These are phyloP conservation scores for Leptestheria dahalacensis DNA, from an alignment of 1,140 invertebrate genomes.

Conservation along the genomic window DNA sequence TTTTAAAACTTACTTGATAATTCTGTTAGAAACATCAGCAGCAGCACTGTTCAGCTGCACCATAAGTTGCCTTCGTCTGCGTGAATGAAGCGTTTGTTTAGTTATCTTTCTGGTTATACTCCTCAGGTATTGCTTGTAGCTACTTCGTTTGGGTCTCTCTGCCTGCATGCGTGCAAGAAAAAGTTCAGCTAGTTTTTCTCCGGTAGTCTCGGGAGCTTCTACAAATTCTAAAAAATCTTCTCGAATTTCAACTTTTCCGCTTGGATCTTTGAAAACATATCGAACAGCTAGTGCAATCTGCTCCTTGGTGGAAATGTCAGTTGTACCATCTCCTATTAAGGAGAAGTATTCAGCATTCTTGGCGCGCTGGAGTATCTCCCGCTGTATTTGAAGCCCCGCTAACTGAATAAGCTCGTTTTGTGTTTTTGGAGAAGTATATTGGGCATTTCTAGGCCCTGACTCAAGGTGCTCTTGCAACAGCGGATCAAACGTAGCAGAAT, in stretches of 20 bases:
- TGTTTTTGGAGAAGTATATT: not conserved
- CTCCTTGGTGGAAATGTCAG: constrained; percentile 6
- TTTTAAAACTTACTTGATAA: too few species aligned
- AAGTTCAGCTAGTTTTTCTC: constrained; percentile 3
- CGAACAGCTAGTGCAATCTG: constrained; percentile 2
- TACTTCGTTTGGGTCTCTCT: too few species aligned
- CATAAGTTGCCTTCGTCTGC: too few species aligned
- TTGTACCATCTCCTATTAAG: constrained; percentile 2
- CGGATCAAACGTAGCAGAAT: not conserved
- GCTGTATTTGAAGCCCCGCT: constrained; percentile 1
- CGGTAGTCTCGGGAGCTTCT: not conserved
- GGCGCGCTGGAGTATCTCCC: not conserved
- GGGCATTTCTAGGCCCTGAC: constrained; percentile 5
- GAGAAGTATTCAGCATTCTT: not conserved
- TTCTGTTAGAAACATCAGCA: too few species aligned
- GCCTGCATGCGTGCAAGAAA: constrained; percentile 1
- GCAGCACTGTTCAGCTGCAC: too few species aligned
- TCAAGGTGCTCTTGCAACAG: not conserved
- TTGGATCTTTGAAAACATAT: constrained; percentile 2
- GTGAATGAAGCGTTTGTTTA: too few species aligned
- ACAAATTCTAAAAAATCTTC: constrained; percentile 9
- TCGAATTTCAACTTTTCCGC: constrained; percentile 2
- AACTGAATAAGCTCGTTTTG: constrained; percentile 1
- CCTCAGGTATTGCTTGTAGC: too few species aligned
- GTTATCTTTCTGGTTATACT: too few species aligned